Percentiles rank a stretch among this genome's conserved stretches.
phyloP scores from a whole-genome alignment of 2,888 invertebrate genomes.

The Drosophila testacea region DNA sequence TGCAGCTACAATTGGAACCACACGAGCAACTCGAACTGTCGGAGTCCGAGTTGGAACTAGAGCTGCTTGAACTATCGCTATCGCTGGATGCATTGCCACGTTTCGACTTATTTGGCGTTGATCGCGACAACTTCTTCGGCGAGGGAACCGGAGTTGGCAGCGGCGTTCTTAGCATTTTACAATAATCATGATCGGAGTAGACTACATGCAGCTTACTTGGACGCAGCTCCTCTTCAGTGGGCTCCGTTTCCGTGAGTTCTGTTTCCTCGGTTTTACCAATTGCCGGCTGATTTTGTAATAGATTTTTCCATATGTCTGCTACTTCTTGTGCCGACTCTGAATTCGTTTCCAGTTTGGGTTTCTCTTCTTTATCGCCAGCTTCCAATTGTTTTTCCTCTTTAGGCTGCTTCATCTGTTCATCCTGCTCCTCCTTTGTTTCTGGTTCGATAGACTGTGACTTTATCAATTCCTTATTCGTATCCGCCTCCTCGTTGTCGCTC shows the following conservation, averaged over 20 bases:
- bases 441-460: constrained; percentile 7
- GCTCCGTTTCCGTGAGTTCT: not conserved
- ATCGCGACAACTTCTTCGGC: constrained; percentile 40
- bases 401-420: constrained; percentile 3
- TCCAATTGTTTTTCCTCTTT: constrained; percentile 25
- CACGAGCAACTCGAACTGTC: constrained; percentile 93
- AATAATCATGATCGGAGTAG: constrained; percentile 92
- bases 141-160: constrained; percentile 47
- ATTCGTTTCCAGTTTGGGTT: constrained; percentile 26
- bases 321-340: constrained; percentile 53
- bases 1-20: constrained; percentile 93
- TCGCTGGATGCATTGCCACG: constrained; percentile 81
- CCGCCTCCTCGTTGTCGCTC: constrained; percentile 60
- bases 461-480: constrained; percentile 12
- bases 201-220: constrained; percentile 86
- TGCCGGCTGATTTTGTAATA: constrained; percentile 72
- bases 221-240: constrained; percentile 52
- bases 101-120: constrained; percentile 18
- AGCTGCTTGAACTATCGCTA: constrained; percentile 88
- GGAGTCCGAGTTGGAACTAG: constrained; percentile 91
- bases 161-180: constrained; percentile 85
- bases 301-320: constrained; percentile 82
- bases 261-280: constrained; percentile 18
- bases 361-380: constrained; percentile 2
- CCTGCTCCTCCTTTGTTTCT: constrained; percentile 18